These are phyloP conservation scores for Hartigia nigra DNA, from an alignment of 2,888 invertebrate species.

Conservation along the genomic window DNA sequence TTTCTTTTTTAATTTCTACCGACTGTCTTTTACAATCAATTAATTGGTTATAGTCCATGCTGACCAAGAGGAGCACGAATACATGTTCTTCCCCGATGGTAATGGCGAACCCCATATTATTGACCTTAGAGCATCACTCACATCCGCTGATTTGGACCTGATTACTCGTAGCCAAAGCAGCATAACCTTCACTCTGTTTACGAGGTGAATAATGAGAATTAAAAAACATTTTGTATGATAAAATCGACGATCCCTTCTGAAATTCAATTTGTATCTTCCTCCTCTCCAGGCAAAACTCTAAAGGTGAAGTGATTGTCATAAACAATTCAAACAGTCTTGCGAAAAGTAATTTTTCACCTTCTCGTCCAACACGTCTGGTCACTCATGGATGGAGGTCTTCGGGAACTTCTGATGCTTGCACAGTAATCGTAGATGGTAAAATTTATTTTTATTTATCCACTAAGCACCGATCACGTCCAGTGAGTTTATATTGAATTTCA, in stretches of 20 bases:
- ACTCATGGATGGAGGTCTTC: not conserved
- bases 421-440: not conserved
- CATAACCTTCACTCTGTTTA: constrained; percentile 12
- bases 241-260: not conserved
- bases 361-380: not conserved
- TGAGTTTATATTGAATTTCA: not conserved
- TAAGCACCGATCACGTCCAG: not conserved
- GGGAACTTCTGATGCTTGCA: not conserved
- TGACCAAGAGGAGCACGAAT: constrained; percentile 42
- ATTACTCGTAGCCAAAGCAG: not conserved
- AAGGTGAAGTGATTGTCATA: not conserved
- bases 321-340: not conserved
- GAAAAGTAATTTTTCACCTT: not conserved
- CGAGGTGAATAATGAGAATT: constrained; percentile 8
- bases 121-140: constrained; percentile 59
- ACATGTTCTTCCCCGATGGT: constrained; percentile 68
- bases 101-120: constrained; percentile 62
- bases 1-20: not conserved
- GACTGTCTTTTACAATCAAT: not conserved
- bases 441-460: not conserved
- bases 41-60: not conserved
- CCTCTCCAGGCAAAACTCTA: not conserved
- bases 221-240: not conserved
- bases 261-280: not conserved
- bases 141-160: constrained; percentile 33